These are phyloP conservation scores for Augiades crinisus DNA, from an alignment of 2,888 invertebrate species.

Conservation along the genomic window DNA sequence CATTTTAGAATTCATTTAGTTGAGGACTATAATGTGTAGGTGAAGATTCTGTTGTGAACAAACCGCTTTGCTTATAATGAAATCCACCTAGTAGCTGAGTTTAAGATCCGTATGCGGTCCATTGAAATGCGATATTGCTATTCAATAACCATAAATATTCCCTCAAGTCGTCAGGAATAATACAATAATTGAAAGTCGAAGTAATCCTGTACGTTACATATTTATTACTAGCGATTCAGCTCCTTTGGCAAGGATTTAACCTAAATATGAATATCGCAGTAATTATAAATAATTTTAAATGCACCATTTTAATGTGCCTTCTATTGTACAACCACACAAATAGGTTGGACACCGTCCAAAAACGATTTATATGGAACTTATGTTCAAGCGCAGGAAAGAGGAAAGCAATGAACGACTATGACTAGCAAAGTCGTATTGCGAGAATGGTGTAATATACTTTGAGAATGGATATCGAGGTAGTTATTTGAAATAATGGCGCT, in stretches of 20 bases:
- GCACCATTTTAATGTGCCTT: slow-evolving; percentile 7
- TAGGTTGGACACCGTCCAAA: slow-evolving; percentile 33
- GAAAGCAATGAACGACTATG: slow-evolving; percentile 13
- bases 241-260: neutral
- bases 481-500: neutral
- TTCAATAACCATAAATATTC: too few species aligned
- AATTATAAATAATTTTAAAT: slow-evolving; percentile 14
- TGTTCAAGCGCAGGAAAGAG: slow-evolving; percentile 29
- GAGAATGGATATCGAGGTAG: slow-evolving; percentile 3
- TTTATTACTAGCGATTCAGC: neutral
- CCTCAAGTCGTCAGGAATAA: neutral
- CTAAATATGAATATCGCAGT: slow-evolving; percentile 6
- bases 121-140: too few species aligned
- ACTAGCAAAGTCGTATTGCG: neutral
- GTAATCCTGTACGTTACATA: neutral
- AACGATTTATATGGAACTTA: slow-evolving; percentile 33
- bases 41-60: too few species aligned
- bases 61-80: too few species aligned
- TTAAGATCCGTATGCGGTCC: too few species aligned
- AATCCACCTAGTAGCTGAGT: too few species aligned
- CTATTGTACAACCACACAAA: slow-evolving; percentile 25
- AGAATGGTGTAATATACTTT: slow-evolving; percentile 4
- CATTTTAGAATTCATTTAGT: too few species aligned
- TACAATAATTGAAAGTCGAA: neutral
- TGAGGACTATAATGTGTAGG: too few species aligned